Evolutionary conservation across 1,140 invertebrate genomes (phyloP), one percentile per base, ranked within the genome.

Genomic region (Caenorhabditis briggsae): DNA sequence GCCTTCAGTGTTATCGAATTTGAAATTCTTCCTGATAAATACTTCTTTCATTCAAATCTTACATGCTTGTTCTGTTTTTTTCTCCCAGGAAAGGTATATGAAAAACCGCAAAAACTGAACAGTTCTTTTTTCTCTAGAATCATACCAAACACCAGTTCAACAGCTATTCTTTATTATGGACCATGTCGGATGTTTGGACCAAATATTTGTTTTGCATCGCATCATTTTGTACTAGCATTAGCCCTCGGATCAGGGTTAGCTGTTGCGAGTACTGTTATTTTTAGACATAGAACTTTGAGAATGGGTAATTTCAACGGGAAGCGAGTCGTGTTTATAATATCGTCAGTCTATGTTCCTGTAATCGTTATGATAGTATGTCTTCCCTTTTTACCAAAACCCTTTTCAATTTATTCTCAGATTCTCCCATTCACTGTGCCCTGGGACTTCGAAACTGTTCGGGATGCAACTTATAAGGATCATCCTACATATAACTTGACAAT

Each of bases 11-110:
- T n/a, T 58, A 58, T 14, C 18, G 5, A 58, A 58, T 58, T n/a
- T 58, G 56, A 58, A n/a, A n/a, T 58, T n/a, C 18, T 58, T 58
- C n/a, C n/a, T 58, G n/a, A 18, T 58, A 58, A 58, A 58, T n/a
- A 58, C 56, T 18, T 16, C 56, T 18, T 7, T 58, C 14, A n/a
- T 58, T 14, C 56, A 58, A 58, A 2, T 58, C 2, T 18, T 58
- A 1, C 56, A 58, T n/a, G 56, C 56, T n/a, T 58, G 14, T 7
- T 58, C n/a, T 14, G 56, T n/a, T 18, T 58, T 18, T 58, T 58
- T 58, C 18, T 58, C 56, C 7, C 56, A 58, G 56, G 16, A 58
- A n/a, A 58, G 56, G 56, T 58, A n/a, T n/a, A 1, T 7, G 16
- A 18, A n/a, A n/a, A n/a, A 2, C 18, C 7, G 56, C 14, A 2